Conservation (phyloP, 2,797 vertebrate genomes). For the Helostoma temminkii region DNA sequence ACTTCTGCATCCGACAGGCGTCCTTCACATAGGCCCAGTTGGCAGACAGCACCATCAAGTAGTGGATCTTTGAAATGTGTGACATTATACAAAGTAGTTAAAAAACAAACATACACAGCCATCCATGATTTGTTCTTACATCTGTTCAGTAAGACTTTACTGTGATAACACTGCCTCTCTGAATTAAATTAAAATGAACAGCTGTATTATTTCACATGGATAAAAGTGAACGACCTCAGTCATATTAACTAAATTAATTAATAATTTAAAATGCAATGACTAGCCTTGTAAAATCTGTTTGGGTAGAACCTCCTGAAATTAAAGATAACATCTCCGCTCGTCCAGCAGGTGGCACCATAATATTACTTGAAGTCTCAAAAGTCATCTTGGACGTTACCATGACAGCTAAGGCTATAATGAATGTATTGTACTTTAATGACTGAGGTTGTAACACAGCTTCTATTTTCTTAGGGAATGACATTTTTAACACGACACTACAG, state of each 20-base stretch:
- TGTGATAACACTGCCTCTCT: neutral
- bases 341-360: slow-evolving; percentile 80
- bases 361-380: too few relatives aligned
- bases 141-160: neutral
- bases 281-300: neutral
- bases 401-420: slow-evolving; percentile 61
- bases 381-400: slow-evolving; percentile 60
- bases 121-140: neutral
- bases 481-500: slow-evolving; percentile 11
- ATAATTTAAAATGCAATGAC: neutral
- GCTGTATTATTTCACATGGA: neutral
- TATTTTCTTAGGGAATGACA: slow-evolving; percentile 24
- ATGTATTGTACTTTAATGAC: slow-evolving; percentile 57
- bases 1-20: slow-evolving; percentile 99
- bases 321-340: neutral
- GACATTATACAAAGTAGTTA: neutral
- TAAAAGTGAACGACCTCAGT: neutral
- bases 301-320: neutral
- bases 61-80: slow-evolving; percentile 88
- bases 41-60: slow-evolving; percentile 97
- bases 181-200: too few relatives aligned
- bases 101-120: neutral
- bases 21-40: slow-evolving; percentile 99
- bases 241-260: neutral
- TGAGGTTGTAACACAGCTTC: slow-evolving; percentile 26